Conservation (phyloP, 1,140 invertebrate species). For the Drosophila sproati region DNA sequence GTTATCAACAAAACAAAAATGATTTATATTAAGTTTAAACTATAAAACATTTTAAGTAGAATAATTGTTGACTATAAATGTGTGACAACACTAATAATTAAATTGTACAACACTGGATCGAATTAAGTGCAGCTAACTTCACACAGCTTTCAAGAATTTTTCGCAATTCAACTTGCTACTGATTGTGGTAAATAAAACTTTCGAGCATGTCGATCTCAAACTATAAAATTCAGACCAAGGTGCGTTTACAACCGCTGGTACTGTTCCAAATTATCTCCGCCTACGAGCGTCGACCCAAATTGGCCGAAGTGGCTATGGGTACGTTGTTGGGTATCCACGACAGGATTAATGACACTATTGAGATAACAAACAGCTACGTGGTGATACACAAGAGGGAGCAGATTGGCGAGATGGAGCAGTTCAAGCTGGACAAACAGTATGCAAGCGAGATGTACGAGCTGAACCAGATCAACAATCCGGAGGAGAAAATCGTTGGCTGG, state of each 20-base stretch:
- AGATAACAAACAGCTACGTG: conserved; percentile 61
- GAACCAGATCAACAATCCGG: conserved; percentile 53
- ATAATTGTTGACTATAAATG: no score
- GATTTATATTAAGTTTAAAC: no score
- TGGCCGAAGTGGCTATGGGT: conserved; percentile 48
- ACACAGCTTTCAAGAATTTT: background rate
- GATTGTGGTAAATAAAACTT: background rate
- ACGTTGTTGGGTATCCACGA: conserved; percentile 55
- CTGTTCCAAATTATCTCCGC: conserved; percentile 66
- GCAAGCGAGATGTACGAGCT: conserved; percentile 62
- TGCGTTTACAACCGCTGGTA: conserved; percentile 61
- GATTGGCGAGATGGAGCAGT: conserved; percentile 22
- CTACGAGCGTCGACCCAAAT: conserved; percentile 60
- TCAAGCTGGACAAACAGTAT: conserved; percentile 58
- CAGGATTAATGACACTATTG: conserved; percentile 40
- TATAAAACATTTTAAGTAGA: no score
- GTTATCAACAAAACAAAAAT: no score
- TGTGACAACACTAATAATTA: background rate
- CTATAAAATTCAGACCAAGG: conserved; percentile 47
- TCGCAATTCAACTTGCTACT: background rate
- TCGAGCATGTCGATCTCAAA: conserved; percentile 39
- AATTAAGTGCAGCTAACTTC: conserved; percentile 51
- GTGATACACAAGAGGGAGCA: conserved; percentile 56
- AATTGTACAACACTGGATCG: conserved; percentile 19
- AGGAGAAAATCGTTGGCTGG: conserved; percentile 66